Percentiles rank a stretch among this genome's conserved stretches.
phyloP scores from a whole-genome alignment of 2,797 vertebrate genomes.

The Cheirogaleus major region DNA sequence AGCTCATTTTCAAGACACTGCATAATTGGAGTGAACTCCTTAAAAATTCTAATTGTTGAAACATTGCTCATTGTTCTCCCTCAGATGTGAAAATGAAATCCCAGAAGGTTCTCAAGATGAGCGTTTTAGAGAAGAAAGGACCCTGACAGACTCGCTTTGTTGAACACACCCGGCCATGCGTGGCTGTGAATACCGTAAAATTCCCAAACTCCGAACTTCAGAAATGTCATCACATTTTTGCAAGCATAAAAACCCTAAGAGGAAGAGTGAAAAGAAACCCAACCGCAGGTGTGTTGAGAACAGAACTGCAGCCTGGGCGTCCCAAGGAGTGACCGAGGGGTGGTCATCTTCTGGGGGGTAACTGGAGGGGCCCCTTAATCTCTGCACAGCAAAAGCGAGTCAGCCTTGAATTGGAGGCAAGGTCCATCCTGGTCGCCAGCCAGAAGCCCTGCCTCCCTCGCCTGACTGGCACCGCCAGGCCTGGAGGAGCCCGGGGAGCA shows the following conservation, averaged over 20 bases:
- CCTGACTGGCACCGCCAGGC: too few relatives aligned
- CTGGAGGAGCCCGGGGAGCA: background rate
- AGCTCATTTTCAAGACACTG: background rate
- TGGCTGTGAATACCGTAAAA: background rate
- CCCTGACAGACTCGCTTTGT: background rate
- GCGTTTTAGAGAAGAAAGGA: background rate
- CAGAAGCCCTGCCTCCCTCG: background rate
- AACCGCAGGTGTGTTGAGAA: background rate
- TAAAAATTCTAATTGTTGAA: background rate
- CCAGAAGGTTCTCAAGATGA: background rate
- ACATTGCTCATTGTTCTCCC: background rate
- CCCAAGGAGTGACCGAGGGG: background rate
- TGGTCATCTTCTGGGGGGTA: background rate
- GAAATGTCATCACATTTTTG: background rate
- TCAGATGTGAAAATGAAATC: background rate
- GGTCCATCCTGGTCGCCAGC: accelerated
- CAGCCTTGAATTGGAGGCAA: background rate
- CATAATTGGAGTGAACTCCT: background rate
- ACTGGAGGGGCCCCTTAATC: background rate
- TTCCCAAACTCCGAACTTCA: background rate
- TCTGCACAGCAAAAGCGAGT: background rate
- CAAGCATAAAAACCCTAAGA: background rate
- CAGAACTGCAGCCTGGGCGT: background rate
- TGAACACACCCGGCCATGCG: accelerated
- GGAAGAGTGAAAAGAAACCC: background rate